These are phyloP conservation scores for Cepphus grylle DNA, from an alignment of 2,113 vertebrate genomes.

Conservation along the genomic window DNA sequence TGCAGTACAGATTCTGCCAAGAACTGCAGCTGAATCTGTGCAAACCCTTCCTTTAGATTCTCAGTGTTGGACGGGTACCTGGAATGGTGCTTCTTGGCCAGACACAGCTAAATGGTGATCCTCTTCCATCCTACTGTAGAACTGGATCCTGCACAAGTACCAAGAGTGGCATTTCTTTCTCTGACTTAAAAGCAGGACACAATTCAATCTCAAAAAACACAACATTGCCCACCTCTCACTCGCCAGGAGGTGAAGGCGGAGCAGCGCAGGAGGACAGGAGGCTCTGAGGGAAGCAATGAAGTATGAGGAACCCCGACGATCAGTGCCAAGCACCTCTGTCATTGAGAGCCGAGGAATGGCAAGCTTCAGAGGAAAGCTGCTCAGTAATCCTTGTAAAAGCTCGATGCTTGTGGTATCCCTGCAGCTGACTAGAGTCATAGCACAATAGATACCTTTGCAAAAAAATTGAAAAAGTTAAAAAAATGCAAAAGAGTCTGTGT, in stretches of 20 bases:
- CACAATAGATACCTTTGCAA: neutral
- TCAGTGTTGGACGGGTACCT: neutral
- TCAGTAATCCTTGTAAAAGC: neutral
- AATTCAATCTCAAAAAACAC: neutral
- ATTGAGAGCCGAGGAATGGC: neutral
- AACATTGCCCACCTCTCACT: neutral
- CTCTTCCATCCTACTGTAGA: neutral
- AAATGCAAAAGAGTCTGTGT: neutral
- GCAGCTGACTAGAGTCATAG: neutral
- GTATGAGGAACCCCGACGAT: neutral
- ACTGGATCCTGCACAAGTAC: neutral
- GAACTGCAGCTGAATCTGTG: neutral
- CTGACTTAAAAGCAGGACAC: neutral
- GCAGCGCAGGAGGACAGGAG: neutral
- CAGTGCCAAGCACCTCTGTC: neutral
- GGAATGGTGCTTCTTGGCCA: neutral
- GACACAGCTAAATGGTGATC: neutral
- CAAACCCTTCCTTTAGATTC: neutral
- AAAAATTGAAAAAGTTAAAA: neutral
- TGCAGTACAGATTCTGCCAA: neutral
- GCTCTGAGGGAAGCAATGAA: neutral
- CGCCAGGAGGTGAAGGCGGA: neutral
- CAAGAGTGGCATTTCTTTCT: neutral
- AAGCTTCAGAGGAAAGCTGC: neutral
- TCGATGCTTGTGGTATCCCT: neutral